These are phyloP conservation scores for Genyomyrus donnyi DNA, from an alignment of 2,113 vertebrate genomes.

Conservation along the genomic window DNA sequence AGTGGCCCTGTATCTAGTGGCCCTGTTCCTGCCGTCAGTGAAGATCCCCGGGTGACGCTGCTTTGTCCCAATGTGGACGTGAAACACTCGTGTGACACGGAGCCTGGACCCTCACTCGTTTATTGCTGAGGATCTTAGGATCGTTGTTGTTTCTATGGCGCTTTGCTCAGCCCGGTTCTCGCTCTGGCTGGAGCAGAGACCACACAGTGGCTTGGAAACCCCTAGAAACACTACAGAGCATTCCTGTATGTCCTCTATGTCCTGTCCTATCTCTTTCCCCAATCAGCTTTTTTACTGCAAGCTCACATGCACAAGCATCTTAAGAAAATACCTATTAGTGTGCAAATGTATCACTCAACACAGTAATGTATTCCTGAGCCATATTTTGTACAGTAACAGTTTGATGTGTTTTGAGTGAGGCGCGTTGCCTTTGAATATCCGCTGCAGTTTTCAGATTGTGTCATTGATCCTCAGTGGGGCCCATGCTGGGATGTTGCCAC, in stretches of 20 bases:
- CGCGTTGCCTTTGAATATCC: neutral
- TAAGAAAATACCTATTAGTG: neutral
- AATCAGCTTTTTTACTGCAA: neutral
- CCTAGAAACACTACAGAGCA: neutral
- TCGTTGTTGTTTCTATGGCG: neutral
- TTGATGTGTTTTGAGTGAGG: neutral
- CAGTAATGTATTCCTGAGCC: neutral
- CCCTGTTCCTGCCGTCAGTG: neutral
- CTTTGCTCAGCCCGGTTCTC: neutral
- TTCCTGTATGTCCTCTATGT: neutral
- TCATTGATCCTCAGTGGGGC: neutral
- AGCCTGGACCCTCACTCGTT: neutral
- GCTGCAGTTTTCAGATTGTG: neutral
- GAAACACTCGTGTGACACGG: neutral
- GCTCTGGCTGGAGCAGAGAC: neutral
- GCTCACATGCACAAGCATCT: neutral
- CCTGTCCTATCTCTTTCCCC: neutral
- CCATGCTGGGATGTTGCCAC: neutral
- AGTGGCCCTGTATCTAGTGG: neutral
- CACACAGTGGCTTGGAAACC: neutral
- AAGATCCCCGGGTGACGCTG: neutral
- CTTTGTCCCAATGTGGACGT: neutral
- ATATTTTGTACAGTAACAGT: neutral
- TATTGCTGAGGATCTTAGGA: constrained; percentile 6
- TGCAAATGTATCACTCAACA: neutral